A percentile compares a stretch with the other conserved stretches of the same genome.
These are phyloP conservation scores for Amblyornis subalaris DNA, from an alignment of 2,113 vertebrate genomes.

Conservation along the genomic window DNA sequence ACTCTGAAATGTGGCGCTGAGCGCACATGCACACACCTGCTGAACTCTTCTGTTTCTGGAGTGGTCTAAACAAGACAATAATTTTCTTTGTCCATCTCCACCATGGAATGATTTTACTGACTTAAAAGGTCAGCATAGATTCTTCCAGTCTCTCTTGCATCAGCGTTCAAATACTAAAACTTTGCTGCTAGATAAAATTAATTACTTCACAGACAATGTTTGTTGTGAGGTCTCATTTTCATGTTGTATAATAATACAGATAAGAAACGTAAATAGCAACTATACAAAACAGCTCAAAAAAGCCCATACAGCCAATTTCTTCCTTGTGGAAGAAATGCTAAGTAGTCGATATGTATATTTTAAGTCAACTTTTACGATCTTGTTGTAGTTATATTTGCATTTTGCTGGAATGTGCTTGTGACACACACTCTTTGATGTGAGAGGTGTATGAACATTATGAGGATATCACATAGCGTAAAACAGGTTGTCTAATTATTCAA, in stretches of 20 bases:
- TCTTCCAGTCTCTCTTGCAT: neutral
- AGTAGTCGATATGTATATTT: neutral
- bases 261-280: neutral
- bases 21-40: neutral
- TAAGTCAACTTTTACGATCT: neutral
- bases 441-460: fast-evolving
- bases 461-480: neutral
- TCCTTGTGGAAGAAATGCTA: neutral
- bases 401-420: neutral
- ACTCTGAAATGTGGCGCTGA: neutral
- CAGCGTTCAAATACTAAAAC: neutral
- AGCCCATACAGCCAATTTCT: neutral
- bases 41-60: neutral
- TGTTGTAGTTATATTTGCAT: neutral
- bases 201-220: neutral
- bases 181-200: neutral
- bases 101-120: neutral
- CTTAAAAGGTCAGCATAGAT: neutral
- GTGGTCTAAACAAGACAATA: neutral
- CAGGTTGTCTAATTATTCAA: neutral
- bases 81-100: neutral
- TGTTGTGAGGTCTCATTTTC: neutral
- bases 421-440: neutral
- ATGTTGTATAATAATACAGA: neutral
- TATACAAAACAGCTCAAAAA: neutral